Conservation (phyloP, 2,797 vertebrate species). For the Toxotes lorentzi region DNA sequence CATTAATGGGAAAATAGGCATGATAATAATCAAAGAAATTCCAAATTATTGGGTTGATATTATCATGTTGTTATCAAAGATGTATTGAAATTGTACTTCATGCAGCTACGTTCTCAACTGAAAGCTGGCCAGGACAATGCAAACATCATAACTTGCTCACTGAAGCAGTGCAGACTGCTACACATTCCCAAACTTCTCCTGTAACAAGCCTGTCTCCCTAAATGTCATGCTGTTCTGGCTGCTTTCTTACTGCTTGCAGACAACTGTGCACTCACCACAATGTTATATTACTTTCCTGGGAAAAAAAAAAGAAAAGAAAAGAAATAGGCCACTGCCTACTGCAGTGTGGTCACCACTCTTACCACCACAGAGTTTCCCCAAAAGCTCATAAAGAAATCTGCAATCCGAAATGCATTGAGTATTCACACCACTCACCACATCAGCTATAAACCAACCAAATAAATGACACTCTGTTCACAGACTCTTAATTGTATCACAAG, state of each 20-base stretch:
- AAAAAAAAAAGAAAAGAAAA: slow-evolving; percentile 14
- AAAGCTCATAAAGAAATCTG: background rate
- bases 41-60: background rate
- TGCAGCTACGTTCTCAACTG: background rate
- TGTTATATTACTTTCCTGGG: background rate
- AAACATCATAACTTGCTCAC: background rate
- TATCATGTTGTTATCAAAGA: background rate
- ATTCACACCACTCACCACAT: background rate
- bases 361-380: background rate
- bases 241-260: background rate
- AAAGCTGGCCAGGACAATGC: background rate
- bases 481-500: background rate
- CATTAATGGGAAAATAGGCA: background rate
- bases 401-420: too few species aligned
- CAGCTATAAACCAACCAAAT: background rate
- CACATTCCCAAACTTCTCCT: background rate
- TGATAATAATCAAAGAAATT: background rate
- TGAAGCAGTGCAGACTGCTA: background rate
- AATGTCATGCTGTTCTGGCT: background rate
- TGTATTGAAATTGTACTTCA: background rate
- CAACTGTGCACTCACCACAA: background rate
- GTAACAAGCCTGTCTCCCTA: background rate
- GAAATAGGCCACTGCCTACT: background rate
- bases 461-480: too few species aligned
- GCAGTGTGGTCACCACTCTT: background rate